Evolutionary conservation across 1,140 invertebrate genomes (phyloP).

Genomic region (Diploscapter pachys): DNA sequence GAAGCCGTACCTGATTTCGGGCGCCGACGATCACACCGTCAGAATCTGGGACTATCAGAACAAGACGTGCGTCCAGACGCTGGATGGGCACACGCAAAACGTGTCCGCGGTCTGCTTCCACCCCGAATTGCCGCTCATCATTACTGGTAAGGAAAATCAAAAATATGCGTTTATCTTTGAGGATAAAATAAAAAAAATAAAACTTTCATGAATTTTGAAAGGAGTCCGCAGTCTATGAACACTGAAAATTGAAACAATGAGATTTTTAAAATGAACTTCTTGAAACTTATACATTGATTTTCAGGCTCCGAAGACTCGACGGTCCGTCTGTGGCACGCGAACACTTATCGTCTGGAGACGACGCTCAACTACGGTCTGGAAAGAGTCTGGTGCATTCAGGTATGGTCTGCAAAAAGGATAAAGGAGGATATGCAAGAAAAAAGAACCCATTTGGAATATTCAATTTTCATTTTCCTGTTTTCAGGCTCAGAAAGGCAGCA

Average conservation of each 20-base stretch:
- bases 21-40: slow-evolving; percentile 90
- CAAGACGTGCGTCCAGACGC: slow-evolving; percentile 96
- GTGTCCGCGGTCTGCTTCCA: slow-evolving; percentile 85
- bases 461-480: not conserved
- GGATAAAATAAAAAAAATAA: too few relatives aligned
- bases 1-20: slow-evolving; percentile 97
- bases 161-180: too few relatives aligned
- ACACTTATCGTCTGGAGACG: slow-evolving; percentile 88
- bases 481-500: slow-evolving; percentile 71
- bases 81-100: slow-evolving; percentile 95
- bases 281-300: not conserved
- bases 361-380: slow-evolving; percentile 97
- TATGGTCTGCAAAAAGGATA: slow-evolving; percentile 62
- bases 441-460: too few relatives aligned
- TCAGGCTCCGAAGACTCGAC: slow-evolving; percentile 92
- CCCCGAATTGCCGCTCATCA: slow-evolving; percentile 90
- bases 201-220: too few relatives aligned
- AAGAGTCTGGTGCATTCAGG: slow-evolving; percentile 85
- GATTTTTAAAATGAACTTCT: not conserved
- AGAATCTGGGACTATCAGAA: slow-evolving; percentile 99
- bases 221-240: not conserved
- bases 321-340: slow-evolving; percentile 93
- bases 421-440: too few relatives aligned
- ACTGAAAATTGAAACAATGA: not conserved
- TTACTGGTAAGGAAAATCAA: slow-evolving; percentile 82